Conservation (phyloP, 2,113 vertebrate species). For the Lampris incognitus region DNA sequence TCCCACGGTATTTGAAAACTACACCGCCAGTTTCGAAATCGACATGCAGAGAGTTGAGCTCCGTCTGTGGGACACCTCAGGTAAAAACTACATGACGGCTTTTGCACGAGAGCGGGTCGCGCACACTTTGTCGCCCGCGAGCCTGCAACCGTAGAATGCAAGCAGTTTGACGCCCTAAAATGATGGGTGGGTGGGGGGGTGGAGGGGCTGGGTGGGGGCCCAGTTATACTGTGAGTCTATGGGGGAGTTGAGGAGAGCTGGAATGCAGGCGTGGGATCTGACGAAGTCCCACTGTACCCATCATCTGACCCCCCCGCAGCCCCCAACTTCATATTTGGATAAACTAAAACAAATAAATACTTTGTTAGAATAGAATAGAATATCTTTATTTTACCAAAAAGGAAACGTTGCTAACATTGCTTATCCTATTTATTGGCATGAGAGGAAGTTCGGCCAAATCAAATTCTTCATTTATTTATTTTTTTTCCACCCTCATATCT, state of each 20-base stretch:
- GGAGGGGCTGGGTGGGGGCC: not conserved
- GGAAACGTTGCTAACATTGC: too few species aligned
- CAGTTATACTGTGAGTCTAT: not conserved
- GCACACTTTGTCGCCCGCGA: not conserved
- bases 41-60: conserved; percentile 91
- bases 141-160: too few species aligned
- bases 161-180: not conserved
- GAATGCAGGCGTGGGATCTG: conserved; percentile 36
- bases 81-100: conserved; percentile 73
- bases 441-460: too few species aligned
- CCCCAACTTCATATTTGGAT: too few species aligned
- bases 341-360: too few species aligned
- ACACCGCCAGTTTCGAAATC: conserved; percentile 93
- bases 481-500: too few species aligned
- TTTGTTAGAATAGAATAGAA: too few species aligned
- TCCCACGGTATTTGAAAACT: conserved; percentile 92
- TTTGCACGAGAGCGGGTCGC: not conserved
- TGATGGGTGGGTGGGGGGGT: not conserved
- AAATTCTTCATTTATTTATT: too few species aligned
- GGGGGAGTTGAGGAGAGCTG: not conserved
- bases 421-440: too few species aligned
- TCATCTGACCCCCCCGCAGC: not conserved
- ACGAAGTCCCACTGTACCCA: not conserved
- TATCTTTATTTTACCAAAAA: too few species aligned
- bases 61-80: conserved; percentile 92